phyloP scores from a whole-genome alignment of 2,113 vertebrate species.

The Pavo muticus region DNA sequence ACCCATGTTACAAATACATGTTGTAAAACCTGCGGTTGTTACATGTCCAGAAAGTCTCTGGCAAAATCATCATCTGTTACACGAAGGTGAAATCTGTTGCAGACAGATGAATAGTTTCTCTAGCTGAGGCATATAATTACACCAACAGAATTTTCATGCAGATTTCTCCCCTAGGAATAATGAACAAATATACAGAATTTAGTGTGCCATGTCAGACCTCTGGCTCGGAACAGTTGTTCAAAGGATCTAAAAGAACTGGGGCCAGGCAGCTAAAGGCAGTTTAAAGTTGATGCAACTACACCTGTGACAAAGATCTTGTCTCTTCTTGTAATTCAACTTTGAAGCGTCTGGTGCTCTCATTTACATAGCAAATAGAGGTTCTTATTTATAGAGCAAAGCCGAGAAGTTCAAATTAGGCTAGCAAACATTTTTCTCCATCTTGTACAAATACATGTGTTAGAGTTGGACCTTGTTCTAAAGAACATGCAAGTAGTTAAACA shows the following conservation, averaged over 20 bases:
- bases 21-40: conserved; percentile 32
- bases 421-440: neutral
- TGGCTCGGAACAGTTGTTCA: conserved; percentile 29
- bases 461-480: neutral
- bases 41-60: conserved; percentile 58
- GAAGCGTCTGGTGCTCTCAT: neutral
- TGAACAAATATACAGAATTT: conserved; percentile 38
- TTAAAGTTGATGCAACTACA: neutral
- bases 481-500: neutral
- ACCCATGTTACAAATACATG: conserved; percentile 27
- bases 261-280: conserved; percentile 8
- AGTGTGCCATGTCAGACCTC: neutral
- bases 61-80: conserved; percentile 56
- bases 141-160: conserved; percentile 46
- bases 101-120: conserved; percentile 31
- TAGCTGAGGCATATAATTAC: conserved; percentile 52
- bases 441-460: neutral
- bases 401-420: neutral
- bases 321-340: neutral
- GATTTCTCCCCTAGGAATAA: conserved; percentile 38
- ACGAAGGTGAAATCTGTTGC: conserved; percentile 54
- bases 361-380: neutral
- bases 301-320: neutral
- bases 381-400: neutral
- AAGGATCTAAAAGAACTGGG: conserved; percentile 11